These are phyloP conservation scores for Emydoidea blandingii DNA, from an alignment of 2,797 vertebrate species.

Conservation along the genomic window DNA sequence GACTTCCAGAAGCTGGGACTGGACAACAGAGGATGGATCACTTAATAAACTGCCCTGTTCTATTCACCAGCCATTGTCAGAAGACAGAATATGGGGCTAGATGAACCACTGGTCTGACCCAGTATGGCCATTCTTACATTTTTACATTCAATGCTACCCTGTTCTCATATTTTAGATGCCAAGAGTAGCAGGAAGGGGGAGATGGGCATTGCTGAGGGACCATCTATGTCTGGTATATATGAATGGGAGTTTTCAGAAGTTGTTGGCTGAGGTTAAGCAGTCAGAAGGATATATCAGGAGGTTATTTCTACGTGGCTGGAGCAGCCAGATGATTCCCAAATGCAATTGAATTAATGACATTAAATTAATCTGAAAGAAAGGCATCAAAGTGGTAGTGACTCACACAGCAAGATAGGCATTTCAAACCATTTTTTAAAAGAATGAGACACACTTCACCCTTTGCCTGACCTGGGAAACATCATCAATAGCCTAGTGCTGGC, in stretches of 20 bases:
- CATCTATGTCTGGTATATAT: not conserved
- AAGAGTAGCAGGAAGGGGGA: not conserved
- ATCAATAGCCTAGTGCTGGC: constrained; percentile 30
- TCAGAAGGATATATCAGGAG: not conserved
- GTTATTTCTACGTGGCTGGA: not conserved
- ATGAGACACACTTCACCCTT: constrained; percentile 3
- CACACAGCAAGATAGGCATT: not conserved
- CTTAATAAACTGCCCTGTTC: not conserved
- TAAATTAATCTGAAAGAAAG: constrained; percentile 56
- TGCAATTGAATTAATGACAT: not conserved
- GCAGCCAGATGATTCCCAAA: constrained; percentile 20
- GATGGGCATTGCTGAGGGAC: not conserved
- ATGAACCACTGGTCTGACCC: not conserved
- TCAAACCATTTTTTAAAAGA: constrained; percentile 14
- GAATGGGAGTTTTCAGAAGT: not conserved
- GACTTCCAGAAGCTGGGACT: not conserved
- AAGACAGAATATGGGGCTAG: not conserved
- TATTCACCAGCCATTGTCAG: not conserved
- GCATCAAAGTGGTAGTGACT: constrained; percentile 26
- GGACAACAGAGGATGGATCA: no score
- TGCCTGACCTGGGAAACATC: constrained; percentile 28
- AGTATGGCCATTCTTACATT: not conserved
- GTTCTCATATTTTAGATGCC: not conserved
- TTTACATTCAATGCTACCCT: not conserved
- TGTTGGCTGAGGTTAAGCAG: not conserved